Percentiles rank a stretch among this genome's conserved stretches.
Evolutionary conservation across 2,797 vertebrate species (phyloP).

Genomic region (Percopsis omiscomaycus): DNA sequence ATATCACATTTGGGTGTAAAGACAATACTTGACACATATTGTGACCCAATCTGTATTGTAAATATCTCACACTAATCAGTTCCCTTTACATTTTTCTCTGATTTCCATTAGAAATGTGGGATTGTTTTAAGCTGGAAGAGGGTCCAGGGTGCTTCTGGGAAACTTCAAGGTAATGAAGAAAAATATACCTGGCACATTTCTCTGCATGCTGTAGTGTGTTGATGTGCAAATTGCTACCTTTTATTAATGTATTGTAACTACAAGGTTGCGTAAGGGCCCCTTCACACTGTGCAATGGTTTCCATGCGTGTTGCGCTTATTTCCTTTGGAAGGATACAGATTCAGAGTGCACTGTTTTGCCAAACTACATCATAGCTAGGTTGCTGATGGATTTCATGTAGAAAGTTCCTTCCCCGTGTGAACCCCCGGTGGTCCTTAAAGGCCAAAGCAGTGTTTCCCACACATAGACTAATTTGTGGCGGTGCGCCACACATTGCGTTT

Average conservation of each 20-base stretch:
- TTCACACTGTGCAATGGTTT: too few relatives aligned
- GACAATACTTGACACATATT: neutral
- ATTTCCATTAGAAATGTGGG: slow-evolving; percentile 87
- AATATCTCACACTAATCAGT: neutral
- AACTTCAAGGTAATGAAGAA: slow-evolving; percentile 90
- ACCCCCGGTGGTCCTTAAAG: too few relatives aligned
- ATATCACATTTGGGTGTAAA: neutral
- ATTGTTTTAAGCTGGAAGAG: slow-evolving; percentile 99
- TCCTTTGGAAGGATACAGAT: too few relatives aligned
- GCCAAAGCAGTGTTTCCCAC: too few relatives aligned
- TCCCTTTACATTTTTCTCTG: neutral
- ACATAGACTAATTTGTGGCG: too few relatives aligned
- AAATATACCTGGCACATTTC: slow-evolving; percentile 17
- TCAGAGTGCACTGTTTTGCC: too few relatives aligned
- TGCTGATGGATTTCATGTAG: too few relatives aligned
- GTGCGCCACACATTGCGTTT: too few relatives aligned
- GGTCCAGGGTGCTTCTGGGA: slow-evolving; percentile 98
- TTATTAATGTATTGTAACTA: too few relatives aligned
- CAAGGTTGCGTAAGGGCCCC: neutral
- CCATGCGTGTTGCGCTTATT: too few relatives aligned
- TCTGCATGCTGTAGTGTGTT: neutral
- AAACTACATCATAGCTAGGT: too few relatives aligned
- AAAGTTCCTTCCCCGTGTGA: too few relatives aligned
- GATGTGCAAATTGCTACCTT: neutral
- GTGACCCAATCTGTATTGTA: neutral